A percentile compares a stretch with the other conserved stretches of the same genome.
Conservation (phyloP, 2,888 invertebrate species). For the Drosophila trichaetosa region DNA sequence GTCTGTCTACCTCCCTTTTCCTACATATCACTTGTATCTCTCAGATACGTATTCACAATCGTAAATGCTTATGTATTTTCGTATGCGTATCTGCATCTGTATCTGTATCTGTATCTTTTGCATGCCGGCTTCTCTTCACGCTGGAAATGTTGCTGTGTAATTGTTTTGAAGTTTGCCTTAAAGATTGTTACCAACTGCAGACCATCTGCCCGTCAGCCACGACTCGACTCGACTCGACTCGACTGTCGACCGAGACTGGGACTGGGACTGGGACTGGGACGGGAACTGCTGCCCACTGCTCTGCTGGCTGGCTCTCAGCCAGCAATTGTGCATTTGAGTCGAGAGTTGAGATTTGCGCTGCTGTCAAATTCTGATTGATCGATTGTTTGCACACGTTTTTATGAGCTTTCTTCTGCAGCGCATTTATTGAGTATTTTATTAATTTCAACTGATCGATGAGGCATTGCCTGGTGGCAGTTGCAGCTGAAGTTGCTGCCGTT, state of each 20-base stretch:
- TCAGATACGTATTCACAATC: conserved; percentile 44
- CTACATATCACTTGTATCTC: conserved; percentile 25
- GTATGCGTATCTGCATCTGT: conserved; percentile 9
- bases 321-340: conserved; percentile 29
- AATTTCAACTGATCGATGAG: conserved; percentile 80
- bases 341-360: conserved; percentile 47
- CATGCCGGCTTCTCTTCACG: conserved; percentile 43
- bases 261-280: neutral
- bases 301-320: conserved; percentile 14
- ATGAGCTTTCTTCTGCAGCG: conserved; percentile 70
- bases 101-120: conserved; percentile 49
- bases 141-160: conserved; percentile 78
- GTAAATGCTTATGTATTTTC: conserved; percentile 10
- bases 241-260: conserved; percentile 10
- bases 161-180: conserved; percentile 77
- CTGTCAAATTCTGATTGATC: conserved; percentile 79
- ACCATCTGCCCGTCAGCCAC: conserved; percentile 64
- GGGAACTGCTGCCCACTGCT: neutral
- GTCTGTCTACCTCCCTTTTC: conserved; percentile 22
- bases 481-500: conserved; percentile 3
- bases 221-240: conserved; percentile 13
- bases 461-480: conserved; percentile 23
- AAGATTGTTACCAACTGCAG: conserved; percentile 77
- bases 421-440: conserved; percentile 80
- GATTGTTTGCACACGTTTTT: conserved; percentile 81